A percentile compares a stretch with the other conserved stretches of the same genome.
phyloP scores from a whole-genome alignment of 2,113 vertebrate genomes.

The Alligator sinensis region DNA sequence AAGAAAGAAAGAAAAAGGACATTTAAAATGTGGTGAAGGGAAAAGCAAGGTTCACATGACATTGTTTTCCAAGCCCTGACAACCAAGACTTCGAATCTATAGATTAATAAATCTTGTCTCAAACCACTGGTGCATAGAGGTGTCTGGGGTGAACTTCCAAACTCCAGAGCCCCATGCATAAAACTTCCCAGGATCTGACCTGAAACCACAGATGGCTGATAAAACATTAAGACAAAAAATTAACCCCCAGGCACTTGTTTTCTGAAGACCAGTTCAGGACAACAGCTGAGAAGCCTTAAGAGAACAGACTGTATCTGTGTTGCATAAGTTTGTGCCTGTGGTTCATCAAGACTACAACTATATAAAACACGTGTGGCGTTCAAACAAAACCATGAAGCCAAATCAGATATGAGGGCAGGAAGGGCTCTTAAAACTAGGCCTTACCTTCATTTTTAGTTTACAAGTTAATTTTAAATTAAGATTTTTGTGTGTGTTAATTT shows the following conservation, averaged over 20 bases:
- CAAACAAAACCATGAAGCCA: not conserved
- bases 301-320: not conserved
- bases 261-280: not conserved
- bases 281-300: not conserved
- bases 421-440: not conserved
- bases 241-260: not conserved
- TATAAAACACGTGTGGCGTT: not conserved
- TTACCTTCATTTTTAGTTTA: not conserved
- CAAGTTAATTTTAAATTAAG: not conserved
- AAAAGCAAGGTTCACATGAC: too few relatives aligned
- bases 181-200: not conserved
- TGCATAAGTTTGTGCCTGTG: not conserved
- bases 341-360: not conserved
- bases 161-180: not conserved
- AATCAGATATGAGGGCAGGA: not conserved
- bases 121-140: not conserved
- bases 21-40: too few relatives aligned
- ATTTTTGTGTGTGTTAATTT: not conserved
- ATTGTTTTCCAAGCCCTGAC: not conserved
- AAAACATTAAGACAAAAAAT: not conserved
- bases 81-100: not conserved
- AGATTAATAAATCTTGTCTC: not conserved
- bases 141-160: not conserved
- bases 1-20: too few relatives aligned
- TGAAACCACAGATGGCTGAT: not conserved